These are phyloP conservation scores for Lithophane leautieri DNA, from an alignment of 2,888 invertebrate genomes.

Conservation along the genomic window DNA sequence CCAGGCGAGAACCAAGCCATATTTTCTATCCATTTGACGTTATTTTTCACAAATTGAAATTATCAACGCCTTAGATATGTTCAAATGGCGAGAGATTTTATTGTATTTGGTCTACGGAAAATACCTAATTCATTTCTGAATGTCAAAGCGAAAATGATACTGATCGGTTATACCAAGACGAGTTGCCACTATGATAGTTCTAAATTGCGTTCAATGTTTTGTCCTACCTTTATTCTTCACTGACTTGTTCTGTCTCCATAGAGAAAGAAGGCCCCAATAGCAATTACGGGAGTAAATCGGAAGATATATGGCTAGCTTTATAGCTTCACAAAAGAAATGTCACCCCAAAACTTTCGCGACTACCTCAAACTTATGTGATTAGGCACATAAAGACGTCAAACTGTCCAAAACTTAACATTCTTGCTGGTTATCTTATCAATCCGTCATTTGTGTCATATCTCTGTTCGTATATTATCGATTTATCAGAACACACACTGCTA, in stretches of 20 bases:
- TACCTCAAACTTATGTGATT: constrained; percentile 53
- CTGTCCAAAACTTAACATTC: constrained; percentile 50
- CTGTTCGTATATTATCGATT: constrained; percentile 58
- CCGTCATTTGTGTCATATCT: constrained; percentile 62
- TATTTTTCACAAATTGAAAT: background rate
- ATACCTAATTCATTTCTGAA: background rate
- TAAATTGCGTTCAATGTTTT: background rate
- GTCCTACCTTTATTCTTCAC: constrained; percentile 27
- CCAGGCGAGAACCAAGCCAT: background rate
- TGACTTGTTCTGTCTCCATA: constrained; percentile 8
- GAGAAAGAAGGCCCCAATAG: constrained; percentile 9
- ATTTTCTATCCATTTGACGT: background rate
- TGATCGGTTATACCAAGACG: background rate
- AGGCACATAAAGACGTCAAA: constrained; percentile 44
- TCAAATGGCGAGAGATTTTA: background rate
- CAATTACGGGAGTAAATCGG: constrained; percentile 37
- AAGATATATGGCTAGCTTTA: constrained; percentile 43
- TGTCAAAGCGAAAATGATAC: background rate
- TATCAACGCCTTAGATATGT: background rate
- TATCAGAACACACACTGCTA: constrained; percentile 41
- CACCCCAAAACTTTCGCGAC: constrained; percentile 43
- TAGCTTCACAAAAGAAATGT: constrained; percentile 39
- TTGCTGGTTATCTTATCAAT: constrained; percentile 63
- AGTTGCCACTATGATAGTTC: background rate
- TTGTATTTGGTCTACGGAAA: background rate